Evolutionary conservation across 30 jellyfish, hydroid and myxozoan genomes (phyloP).

Genomic region (Hydractinia echinata): DNA sequence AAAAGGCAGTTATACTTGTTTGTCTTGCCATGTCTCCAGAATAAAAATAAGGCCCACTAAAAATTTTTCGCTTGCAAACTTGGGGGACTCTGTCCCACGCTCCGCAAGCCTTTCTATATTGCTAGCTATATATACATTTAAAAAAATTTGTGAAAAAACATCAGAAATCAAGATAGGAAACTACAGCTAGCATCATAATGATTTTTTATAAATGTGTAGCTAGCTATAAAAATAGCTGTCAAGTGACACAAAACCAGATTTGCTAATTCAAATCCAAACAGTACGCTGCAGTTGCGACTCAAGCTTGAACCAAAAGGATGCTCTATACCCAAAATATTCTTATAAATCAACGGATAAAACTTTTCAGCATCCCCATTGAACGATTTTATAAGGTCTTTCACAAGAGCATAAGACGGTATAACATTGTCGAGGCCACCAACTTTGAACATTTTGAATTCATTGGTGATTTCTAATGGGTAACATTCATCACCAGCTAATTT

Average conservation of each 20-base stretch:
- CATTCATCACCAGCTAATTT: conserved; percentile 22
- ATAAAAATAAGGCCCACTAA: too few relatives aligned
- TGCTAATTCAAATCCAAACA: conserved; percentile 50
- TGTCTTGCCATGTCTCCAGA: too few relatives aligned
- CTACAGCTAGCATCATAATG: too few relatives aligned
- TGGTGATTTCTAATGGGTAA: neutral
- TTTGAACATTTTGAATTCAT: conserved; percentile 7
- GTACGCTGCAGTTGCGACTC: conserved; percentile 23
- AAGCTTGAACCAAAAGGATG: conserved; percentile 19
- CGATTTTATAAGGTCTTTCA: conserved; percentile 29
- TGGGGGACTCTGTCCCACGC: too few relatives aligned
- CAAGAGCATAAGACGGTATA: neutral
- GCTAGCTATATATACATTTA: too few relatives aligned
- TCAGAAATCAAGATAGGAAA: too few relatives aligned
- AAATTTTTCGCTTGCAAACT: too few relatives aligned
- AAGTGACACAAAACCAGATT: conserved; percentile 50
- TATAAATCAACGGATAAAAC: conserved; percentile 31
- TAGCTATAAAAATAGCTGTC: neutral
- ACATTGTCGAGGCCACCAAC: too few relatives aligned
- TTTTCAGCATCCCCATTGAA: conserved; percentile 55
- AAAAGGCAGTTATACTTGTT: too few relatives aligned
- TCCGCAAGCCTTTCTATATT: too few relatives aligned
- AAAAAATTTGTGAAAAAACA: too few relatives aligned
- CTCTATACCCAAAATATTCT: conserved; percentile 10
- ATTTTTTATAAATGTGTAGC: too few relatives aligned